phyloP scores from a whole-genome alignment of 2,113 vertebrate genomes.

The Mola mola region DNA sequence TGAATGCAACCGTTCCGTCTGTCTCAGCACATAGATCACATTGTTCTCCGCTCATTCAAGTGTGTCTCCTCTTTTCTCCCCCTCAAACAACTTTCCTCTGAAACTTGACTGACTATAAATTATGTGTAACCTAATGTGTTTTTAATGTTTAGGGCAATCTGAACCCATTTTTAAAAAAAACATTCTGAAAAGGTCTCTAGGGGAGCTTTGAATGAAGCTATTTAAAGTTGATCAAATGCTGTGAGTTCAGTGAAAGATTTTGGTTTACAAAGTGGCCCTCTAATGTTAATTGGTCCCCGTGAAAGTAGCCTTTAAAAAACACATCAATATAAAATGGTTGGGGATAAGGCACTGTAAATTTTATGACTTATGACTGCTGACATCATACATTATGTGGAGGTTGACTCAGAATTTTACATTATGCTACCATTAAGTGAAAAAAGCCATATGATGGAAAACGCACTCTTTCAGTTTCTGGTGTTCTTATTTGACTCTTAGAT shows the following conservation, averaged over 20 bases:
- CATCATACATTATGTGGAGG: background rate
- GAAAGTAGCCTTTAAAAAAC: slow-evolving; percentile 32
- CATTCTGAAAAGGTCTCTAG: slow-evolving; percentile 32
- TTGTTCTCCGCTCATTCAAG: slow-evolving; percentile 14
- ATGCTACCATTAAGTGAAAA: too few species aligned
- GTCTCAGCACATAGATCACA: slow-evolving; percentile 16
- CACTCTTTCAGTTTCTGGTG: too few species aligned
- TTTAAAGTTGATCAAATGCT: slow-evolving; percentile 41
- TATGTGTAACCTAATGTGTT: slow-evolving; percentile 44
- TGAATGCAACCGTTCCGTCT: slow-evolving; percentile 8
- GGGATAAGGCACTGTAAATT: background rate
- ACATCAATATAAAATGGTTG: slow-evolving; percentile 12
- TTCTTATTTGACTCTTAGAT: too few species aligned
- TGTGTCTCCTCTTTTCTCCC: slow-evolving; percentile 28
- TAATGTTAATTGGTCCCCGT: slow-evolving; percentile 63
- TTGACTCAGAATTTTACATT: too few species aligned
- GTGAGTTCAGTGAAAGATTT: slow-evolving; percentile 26
- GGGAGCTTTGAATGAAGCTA: slow-evolving; percentile 30
- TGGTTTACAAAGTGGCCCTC: slow-evolving; percentile 37
- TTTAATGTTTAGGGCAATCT: slow-evolving; percentile 50
- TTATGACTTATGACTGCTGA: slow-evolving; percentile 7
- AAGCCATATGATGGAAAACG: too few species aligned
- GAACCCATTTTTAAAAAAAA: slow-evolving; percentile 17
- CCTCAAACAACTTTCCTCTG: slow-evolving; percentile 16
- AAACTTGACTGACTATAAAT: slow-evolving; percentile 33